phyloP scores from a whole-genome alignment of 2,113 vertebrate species.

The Nibea albiflora region DNA sequence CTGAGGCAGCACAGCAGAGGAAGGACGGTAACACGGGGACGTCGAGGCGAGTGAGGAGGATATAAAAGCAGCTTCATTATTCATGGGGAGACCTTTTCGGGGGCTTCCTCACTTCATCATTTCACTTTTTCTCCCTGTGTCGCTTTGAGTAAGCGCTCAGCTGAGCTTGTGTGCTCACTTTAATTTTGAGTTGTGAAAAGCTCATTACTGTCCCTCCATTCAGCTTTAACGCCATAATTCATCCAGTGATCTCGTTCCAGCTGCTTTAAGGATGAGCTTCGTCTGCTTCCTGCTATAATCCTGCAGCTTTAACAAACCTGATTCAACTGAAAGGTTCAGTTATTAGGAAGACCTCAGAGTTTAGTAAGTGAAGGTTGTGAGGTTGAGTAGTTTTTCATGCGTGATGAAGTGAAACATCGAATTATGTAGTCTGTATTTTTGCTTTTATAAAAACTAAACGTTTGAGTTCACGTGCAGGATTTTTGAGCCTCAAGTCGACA shows the following conservation, averaged over 20 bases:
- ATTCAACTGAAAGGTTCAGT: not conserved
- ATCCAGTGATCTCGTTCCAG: not conserved
- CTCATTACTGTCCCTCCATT: constrained; percentile 18
- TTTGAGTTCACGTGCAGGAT: not conserved
- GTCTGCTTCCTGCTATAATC: not conserved
- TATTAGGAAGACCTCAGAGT: not conserved
- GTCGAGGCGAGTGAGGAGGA: not conserved
- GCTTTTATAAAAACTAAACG: too few relatives aligned
- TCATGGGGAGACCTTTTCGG: constrained; percentile 44
- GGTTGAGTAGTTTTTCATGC: not conserved
- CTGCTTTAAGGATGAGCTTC: not conserved
- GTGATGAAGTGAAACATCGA: not conserved
- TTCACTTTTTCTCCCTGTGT: constrained; percentile 19
- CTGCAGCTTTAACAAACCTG: not conserved
- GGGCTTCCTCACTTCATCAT: constrained; percentile 37
- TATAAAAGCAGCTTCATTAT: constrained; percentile 66
- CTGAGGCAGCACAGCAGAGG: not conserved
- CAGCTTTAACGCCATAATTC: constrained; percentile 12
- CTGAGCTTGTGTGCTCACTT: not conserved
- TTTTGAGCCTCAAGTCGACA: not conserved
- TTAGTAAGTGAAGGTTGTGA: not conserved
- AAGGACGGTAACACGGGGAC: not conserved
- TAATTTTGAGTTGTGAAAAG: constrained; percentile 15
- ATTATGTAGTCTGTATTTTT: too few relatives aligned
- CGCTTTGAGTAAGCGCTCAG: constrained; percentile 8